Percentiles rank a stretch among this genome's conserved stretches.
Conservation (phyloP, 1,140 invertebrate species). For the Hyles euphorbiae region DNA sequence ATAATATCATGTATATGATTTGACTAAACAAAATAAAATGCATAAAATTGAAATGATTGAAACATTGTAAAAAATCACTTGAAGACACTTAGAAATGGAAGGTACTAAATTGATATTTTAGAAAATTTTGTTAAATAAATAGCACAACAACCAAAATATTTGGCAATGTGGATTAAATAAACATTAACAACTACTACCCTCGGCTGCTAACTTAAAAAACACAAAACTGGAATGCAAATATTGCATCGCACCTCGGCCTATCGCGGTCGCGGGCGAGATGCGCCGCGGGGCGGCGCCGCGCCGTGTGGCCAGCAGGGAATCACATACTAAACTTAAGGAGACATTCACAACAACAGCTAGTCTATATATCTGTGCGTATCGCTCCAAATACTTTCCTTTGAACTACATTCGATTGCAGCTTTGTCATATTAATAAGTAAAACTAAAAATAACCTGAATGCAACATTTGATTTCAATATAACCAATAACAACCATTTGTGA, state of each 20-base stretch:
- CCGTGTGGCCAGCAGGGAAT: slow-evolving; percentile 26
- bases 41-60: slow-evolving; percentile 71
- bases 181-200: slow-evolving; percentile 64
- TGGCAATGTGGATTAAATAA: slow-evolving; percentile 70
- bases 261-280: slow-evolving; percentile 15
- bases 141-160: slow-evolving; percentile 74
- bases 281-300: slow-evolving; percentile 9
- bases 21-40: slow-evolving; percentile 74
- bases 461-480: slow-evolving; percentile 66
- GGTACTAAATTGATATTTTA: slow-evolving; percentile 66
- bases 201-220: slow-evolving; percentile 62
- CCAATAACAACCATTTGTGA: slow-evolving; percentile 68
- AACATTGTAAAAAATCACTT: slow-evolving; percentile 68
- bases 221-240: slow-evolving; percentile 73
- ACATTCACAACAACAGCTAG: slow-evolving; percentile 56
- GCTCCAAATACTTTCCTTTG: slow-evolving; percentile 65
- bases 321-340: slow-evolving; percentile 42
- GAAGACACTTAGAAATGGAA: slow-evolving; percentile 65
- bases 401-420: slow-evolving; percentile 70
- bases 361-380: slow-evolving; percentile 68
- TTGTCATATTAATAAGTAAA: slow-evolving; percentile 55
- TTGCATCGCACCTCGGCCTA: slow-evolving; percentile 71
- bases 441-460: slow-evolving; percentile 72
- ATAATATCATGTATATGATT: slow-evolving; percentile 71
- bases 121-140: slow-evolving; percentile 62